phyloP scores from a whole-genome alignment of 2,888 invertebrate genomes.

The Galerucella pusilla region DNA sequence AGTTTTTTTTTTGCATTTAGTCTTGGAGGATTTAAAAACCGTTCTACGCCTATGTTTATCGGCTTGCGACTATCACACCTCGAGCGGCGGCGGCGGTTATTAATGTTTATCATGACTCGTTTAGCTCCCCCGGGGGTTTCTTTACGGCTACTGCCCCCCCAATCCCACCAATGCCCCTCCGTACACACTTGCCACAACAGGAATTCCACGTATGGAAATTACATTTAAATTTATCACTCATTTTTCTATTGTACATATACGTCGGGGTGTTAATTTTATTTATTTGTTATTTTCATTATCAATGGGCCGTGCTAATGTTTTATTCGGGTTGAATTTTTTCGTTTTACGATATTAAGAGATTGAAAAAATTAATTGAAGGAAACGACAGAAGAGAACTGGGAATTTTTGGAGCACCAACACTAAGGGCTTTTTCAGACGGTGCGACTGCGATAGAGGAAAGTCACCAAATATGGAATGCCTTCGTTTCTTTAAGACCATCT shows the following conservation, averaged over 20 bases:
- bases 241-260: slow-evolving; percentile 63
- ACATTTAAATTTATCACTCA: slow-evolving; percentile 64
- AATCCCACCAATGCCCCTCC: slow-evolving; percentile 45
- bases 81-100: slow-evolving; percentile 53
- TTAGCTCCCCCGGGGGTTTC: slow-evolving; percentile 60
- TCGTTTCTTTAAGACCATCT: too few species aligned
- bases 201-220: slow-evolving; percentile 65
- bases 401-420: too few species aligned
- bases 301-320: slow-evolving; percentile 44
- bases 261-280: slow-evolving; percentile 63
- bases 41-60: slow-evolving; percentile 35
- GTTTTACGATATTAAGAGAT: slow-evolving; percentile 15
- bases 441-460: too few species aligned
- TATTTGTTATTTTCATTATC: slow-evolving; percentile 61
- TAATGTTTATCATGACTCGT: slow-evolving; percentile 66
- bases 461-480: too few species aligned
- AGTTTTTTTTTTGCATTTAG: not conserved
- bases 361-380: not conserved
- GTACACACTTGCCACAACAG: slow-evolving; percentile 50
- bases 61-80: slow-evolving; percentile 62
- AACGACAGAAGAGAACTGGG: too few species aligned
- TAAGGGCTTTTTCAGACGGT: too few species aligned
- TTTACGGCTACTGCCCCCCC: slow-evolving; percentile 64
- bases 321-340: slow-evolving; percentile 31
- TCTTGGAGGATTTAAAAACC: slow-evolving; percentile 12